Evolutionary conservation across 1,140 invertebrate genomes (phyloP).

Genomic region (Hesperophylax magnus): DNA sequence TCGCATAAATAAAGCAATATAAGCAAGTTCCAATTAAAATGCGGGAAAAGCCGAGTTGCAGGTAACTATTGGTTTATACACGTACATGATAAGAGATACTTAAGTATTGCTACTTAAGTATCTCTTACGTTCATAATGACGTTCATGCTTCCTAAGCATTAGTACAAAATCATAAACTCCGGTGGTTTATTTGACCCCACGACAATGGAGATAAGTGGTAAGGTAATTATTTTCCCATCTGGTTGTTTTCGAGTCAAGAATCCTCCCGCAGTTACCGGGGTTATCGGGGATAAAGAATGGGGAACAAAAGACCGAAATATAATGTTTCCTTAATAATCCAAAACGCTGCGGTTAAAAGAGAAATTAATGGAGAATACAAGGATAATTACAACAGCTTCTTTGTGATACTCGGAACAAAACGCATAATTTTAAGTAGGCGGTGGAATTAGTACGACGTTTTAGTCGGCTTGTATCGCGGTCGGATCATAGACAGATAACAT

Average conservation of each 20-base stretch:
- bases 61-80: too few relatives aligned
- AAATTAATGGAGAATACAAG: slow-evolving; percentile 19
- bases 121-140: too few relatives aligned
- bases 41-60: too few relatives aligned
- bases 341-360: background rate
- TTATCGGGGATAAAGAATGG: background rate
- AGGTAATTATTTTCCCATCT: slow-evolving; percentile 51
- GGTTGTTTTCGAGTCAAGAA: slow-evolving; percentile 31
- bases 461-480: background rate
- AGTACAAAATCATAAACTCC: background rate
- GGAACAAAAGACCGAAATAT: slow-evolving; percentile 28
- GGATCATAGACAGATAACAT: background rate
- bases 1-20: too few relatives aligned
- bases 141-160: too few relatives aligned
- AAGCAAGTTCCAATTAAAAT: too few relatives aligned
- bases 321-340: slow-evolving; percentile 36
- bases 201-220: slow-evolving; percentile 51
- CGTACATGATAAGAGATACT: too few relatives aligned
- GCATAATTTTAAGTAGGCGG: slow-evolving; percentile 2
- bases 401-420: background rate
- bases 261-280: slow-evolving; percentile 8
- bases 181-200: slow-evolving; percentile 13
- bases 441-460: background rate
- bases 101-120: too few relatives aligned
- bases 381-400: slow-evolving; percentile 28